phyloP scores from a whole-genome alignment of 2,113 vertebrate genomes.

The Collichthys lucidus region DNA sequence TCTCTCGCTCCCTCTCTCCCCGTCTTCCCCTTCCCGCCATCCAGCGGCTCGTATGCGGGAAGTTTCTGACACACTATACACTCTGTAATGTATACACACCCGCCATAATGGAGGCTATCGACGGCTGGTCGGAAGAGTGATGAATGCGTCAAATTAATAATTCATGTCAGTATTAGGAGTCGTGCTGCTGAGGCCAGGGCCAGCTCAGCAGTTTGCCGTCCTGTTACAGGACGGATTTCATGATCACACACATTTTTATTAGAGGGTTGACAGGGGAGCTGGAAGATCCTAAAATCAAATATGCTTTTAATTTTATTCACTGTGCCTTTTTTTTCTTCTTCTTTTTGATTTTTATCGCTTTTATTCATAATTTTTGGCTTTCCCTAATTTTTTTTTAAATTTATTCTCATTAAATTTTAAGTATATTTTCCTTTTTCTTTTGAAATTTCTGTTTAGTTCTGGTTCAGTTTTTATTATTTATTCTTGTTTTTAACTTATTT shows the following conservation, averaged over 20 bases:
- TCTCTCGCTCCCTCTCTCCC: conserved; percentile 34
- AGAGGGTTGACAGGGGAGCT: background rate
- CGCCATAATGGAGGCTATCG: conserved; percentile 79
- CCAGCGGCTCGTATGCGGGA: conserved; percentile 71
- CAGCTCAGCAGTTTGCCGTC: conserved; percentile 58
- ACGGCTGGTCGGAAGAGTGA: conserved; percentile 71
- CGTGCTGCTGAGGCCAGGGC: conserved; percentile 42
- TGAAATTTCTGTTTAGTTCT: background rate
- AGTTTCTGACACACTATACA: conserved; percentile 83
- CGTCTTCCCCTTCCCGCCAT: conserved; percentile 72
- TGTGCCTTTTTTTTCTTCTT: background rate
- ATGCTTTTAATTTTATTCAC: conserved; percentile 3
- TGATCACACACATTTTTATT: background rate
- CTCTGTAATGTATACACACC: conserved; percentile 83
- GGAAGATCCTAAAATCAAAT: conserved; percentile 4
- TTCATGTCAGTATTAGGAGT: conserved; percentile 73
- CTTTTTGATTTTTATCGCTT: background rate
- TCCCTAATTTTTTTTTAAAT: background rate
- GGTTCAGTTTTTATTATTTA: background rate
- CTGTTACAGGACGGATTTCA: background rate
- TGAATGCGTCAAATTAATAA: conserved; percentile 81
- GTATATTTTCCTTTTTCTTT: background rate
- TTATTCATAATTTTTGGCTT: background rate
- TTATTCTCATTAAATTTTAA: background rate
- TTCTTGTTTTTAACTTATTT: background rate